Evolutionary conservation across 2,113 vertebrate genomes (phyloP).

Genomic region (Pelmatolapia mariae): DNA sequence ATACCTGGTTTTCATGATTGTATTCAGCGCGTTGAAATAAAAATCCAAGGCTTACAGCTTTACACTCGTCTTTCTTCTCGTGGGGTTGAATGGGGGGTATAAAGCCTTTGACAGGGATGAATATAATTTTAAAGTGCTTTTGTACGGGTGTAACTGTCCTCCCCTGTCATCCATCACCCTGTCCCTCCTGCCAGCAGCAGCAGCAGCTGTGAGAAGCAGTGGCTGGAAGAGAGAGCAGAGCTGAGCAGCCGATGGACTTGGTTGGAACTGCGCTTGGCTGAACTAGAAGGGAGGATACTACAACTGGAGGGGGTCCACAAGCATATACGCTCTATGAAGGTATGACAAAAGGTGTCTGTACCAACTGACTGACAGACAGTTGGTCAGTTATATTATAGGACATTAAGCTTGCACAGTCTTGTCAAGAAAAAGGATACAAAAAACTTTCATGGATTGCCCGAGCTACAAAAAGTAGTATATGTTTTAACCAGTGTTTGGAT

Average conservation of each 20-base stretch:
- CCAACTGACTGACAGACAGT: not conserved
- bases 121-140: not conserved
- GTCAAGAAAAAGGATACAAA: not conserved
- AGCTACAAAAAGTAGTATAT: not conserved
- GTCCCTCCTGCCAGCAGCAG: not conserved
- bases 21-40: not conserved
- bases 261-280: constrained; percentile 87
- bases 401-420: not conserved
- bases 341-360: constrained; percentile 45
- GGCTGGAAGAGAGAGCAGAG: constrained; percentile 84
- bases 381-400: not conserved
- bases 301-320: constrained; percentile 80
- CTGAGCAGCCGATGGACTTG: constrained; percentile 91
- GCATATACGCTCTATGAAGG: constrained; percentile 84
- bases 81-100: not conserved
- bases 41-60: not conserved
- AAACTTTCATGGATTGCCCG: not conserved
- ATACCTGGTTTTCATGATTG: not conserved
- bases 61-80: not conserved
- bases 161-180: not conserved
- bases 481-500: not conserved
- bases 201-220: constrained; percentile 81
- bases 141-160: not conserved
- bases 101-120: not conserved
- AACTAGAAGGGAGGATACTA: constrained; percentile 86